A percentile compares a stretch with the other conserved stretches of the same genome.
These are phyloP conservation scores for Myotis lucifugus DNA, from an alignment of 2,113 vertebrate species.

Conservation along the genomic window DNA sequence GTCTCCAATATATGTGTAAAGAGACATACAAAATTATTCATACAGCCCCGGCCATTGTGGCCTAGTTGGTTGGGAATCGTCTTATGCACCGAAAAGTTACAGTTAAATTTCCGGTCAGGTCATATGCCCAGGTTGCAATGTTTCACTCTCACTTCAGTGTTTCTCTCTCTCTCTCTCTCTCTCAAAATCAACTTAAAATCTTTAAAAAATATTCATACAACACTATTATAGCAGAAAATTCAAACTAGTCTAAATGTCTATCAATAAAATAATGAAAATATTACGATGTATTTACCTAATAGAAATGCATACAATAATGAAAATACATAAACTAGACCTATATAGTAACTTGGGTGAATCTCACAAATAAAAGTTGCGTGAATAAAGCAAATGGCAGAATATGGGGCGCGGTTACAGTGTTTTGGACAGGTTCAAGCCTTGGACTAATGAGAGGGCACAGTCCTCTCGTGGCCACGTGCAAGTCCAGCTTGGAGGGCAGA, in stretches of 20 bases:
- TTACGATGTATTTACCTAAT: constrained; percentile 18
- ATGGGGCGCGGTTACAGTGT: too few relatives aligned
- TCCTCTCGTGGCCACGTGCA: too few relatives aligned
- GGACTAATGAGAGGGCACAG: too few relatives aligned
- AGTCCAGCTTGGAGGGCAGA: too few relatives aligned
- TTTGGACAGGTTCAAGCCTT: too few relatives aligned
- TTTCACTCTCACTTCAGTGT: not conserved
- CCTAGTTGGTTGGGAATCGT: not conserved
- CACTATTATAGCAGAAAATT: constrained; percentile 43
- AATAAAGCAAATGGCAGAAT: constrained; percentile 23
- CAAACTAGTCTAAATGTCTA: not conserved
- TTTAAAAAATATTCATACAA: not conserved
- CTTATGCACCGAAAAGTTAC: not conserved
- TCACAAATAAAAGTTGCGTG: constrained; percentile 22
- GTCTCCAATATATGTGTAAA: not conserved
- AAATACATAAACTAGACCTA: not conserved
- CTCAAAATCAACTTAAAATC: not conserved
- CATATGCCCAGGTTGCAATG: not conserved
- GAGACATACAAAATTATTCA: not conserved
- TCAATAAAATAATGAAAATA: constrained; percentile 47
- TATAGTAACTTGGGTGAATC: constrained; percentile 21
- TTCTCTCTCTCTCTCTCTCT: not conserved
- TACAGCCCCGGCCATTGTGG: not conserved
- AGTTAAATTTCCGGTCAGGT: not conserved
- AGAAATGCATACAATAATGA: constrained; percentile 21